Percentiles rank a stretch among this genome's conserved stretches.
Conservation (phyloP, 2,888 invertebrate species). For the Cistogaster globosa region DNA sequence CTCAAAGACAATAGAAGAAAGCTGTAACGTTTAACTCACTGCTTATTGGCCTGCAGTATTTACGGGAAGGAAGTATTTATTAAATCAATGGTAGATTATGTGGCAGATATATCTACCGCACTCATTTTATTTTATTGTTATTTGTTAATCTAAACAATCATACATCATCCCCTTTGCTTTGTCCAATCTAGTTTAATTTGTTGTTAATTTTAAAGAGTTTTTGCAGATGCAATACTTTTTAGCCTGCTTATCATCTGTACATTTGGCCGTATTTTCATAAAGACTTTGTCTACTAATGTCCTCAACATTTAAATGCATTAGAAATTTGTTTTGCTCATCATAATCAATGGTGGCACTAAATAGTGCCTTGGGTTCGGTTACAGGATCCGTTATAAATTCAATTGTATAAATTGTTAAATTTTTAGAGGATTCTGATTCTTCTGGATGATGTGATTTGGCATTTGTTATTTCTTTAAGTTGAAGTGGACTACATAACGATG, state of each 20-base stretch:
- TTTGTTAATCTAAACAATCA: conserved; percentile 43
- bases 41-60: neutral
- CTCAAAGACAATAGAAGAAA: conserved; percentile 19
- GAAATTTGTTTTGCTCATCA: conserved; percentile 50
- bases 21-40: conserved; percentile 47
- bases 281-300: conserved; percentile 75
- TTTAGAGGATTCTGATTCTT: conserved; percentile 3
- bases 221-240: conserved; percentile 78
- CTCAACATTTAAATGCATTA: conserved; percentile 72
- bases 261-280: conserved; percentile 73
- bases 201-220: conserved; percentile 44
- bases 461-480: conserved; percentile 66
- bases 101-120: conserved; percentile 51
- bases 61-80: conserved; percentile 29
- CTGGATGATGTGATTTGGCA: conserved; percentile 40
- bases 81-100: conserved; percentile 33
- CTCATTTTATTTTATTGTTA: conserved; percentile 35
- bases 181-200: conserved; percentile 31
- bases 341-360: conserved; percentile 75
- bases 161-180: conserved; percentile 13
- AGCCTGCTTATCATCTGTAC: conserved; percentile 74
- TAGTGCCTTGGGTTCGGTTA: conserved; percentile 52
- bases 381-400: conserved; percentile 58
- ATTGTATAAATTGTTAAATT: conserved; percentile 62
- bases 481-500: conserved; percentile 72